Evolutionary conservation across 2,113 vertebrate species (phyloP), one percentile per base, ranked within the genome.

Genomic region (Mixornis gularis): DNA sequence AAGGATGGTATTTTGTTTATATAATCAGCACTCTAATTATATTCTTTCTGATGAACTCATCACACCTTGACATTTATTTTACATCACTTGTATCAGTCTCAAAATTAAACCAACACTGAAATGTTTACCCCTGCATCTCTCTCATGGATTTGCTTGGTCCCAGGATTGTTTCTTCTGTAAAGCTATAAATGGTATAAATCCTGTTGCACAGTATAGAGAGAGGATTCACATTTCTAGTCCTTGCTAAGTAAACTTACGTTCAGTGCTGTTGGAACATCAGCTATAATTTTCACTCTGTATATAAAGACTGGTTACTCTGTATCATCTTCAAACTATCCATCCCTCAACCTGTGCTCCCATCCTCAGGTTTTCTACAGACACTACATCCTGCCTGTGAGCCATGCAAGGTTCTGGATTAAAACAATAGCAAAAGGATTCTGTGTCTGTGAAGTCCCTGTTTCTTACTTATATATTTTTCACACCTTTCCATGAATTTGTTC

Each of bases 41-140:
- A 68, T 80, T 93, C 36, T 80, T 87, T 92, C 52, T 78, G n/a
- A 93, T 84, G 58, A 87, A 60, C 72, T 93, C 12, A 0, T 86
- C 65, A 71, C 30, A 90, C 22, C 52, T 83, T 88, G 76, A 81
- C 41, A 83, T 89, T 93, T 94, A 86, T 92, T 93, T 95, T 89
- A 40, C 44, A 81, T 80, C 41, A 60, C 26, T 86, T 84, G 18
- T 78, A 92, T 88, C 60, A 62, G 65, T 70, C 86, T 84, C 69
- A 88, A 92, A 83, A 90, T 81, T 90, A 92, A 94, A 79, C 69
- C 34, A 88, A 59, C 40, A 71, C 24, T 60, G 52, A 70, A 89
- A 52, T 79, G 32, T 86, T 81, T 90, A 84, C 46, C 17, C 19
- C 58, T 49, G 69, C 88, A 34, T 79, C 56, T 58, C 19, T 86